Base-by-base conservation (phyloP, 2,888 invertebrate genomes). In the Sussaba pulchella region DNA sequence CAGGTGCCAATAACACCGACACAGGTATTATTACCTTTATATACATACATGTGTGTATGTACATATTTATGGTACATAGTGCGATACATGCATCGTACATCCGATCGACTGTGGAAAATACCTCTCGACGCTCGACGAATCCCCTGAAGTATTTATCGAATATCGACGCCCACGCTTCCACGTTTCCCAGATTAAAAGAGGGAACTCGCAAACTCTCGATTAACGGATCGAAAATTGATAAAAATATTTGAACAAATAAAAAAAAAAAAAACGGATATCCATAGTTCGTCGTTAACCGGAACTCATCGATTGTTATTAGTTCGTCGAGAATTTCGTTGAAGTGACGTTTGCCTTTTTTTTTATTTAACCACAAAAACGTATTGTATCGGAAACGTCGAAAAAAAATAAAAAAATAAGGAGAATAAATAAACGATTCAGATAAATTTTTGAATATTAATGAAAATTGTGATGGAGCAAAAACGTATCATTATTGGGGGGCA, bases 401-500 rank as follows among this genome's bases (percentile, higher is more conserved):
- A 8, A 45, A 64, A n/a, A n/a, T n/a, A n/a, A n/a, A n/a, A n/a
- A n/a, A n/a, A n/a, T n/a, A n/a, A n/a, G n/a, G n/a, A n/a, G n/a
- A n/a, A n/a, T n/a, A n/a, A n/a, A n/a, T n/a, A n/a, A n/a, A n/a
- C n/a, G n/a, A n/a, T 69, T 19, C 19, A 19, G 50, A 69, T 45
- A 9, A 14, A 64, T 52, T 2, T 50, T 59, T 19, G 39, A 9
- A 73, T 54, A 73, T 36, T 24, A 66, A 26, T 5, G 45, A 69
- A 61, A 63, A 47, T 69, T 78, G 57, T 63, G 71, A 78, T 69
- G 43, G 63, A 75, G 31, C 50, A 54, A 43, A 82, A 79, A 82
- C 82, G 82, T 82, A 82, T 82, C 82, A 79, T 71, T 14, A 63
- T 67, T 6, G 31, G 72, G 71, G 50, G 57, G 50, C 41, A 59